These are phyloP conservation scores for Elegia similella DNA, from an alignment of 2,888 invertebrate genomes.

Conservation along the genomic window DNA sequence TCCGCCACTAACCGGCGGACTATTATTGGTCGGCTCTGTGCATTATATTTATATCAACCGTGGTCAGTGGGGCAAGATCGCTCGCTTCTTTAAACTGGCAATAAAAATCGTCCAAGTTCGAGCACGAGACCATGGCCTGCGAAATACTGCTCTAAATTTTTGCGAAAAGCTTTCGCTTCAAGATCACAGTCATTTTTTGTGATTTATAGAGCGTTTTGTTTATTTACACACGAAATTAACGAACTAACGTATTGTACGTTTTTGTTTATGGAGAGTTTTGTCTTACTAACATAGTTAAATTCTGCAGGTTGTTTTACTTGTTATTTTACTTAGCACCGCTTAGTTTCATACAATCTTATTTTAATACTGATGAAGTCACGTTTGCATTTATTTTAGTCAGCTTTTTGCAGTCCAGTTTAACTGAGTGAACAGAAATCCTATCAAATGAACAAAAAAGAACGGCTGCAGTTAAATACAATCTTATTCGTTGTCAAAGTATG, in stretches of 20 bases:
- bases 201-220: slow-evolving; percentile 2
- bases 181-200: slow-evolving; percentile 1
- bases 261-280: background rate
- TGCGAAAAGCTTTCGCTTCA: slow-evolving; percentile 33
- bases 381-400: no score
- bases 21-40: slow-evolving; percentile 56
- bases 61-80: slow-evolving; percentile 79
- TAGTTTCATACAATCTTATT: no score
- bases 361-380: no score
- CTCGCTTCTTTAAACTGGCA: slow-evolving; percentile 66
- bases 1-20: slow-evolving; percentile 45
- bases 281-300: no score
- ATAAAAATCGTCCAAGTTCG: slow-evolving; percentile 76
- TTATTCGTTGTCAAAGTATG: no score
- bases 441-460: no score
- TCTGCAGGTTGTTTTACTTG: no score
- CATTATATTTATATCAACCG: slow-evolving; percentile 70
- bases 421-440: no score
- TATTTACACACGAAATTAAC: background rate
- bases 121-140: slow-evolving; percentile 63
- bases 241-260: background rate
- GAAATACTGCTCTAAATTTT: slow-evolving; percentile 42
- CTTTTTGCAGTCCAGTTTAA: no score
- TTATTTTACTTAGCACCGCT: no score
- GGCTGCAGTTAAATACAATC: no score